Base-by-base conservation (phyloP, 2,888 invertebrate species). In the Neoascia interrupta region DNA sequence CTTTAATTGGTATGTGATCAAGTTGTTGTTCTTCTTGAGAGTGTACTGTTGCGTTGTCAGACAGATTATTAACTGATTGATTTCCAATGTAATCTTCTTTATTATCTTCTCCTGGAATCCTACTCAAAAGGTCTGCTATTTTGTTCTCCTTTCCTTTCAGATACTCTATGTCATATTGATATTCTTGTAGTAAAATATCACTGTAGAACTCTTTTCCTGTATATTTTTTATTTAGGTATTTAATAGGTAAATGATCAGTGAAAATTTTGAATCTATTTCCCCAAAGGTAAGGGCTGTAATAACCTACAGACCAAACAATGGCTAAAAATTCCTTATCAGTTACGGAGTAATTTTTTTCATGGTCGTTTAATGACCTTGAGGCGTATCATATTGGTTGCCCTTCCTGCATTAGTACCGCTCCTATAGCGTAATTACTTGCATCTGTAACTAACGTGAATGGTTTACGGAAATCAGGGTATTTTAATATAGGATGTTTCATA, bases 301-400 rank as follows among this genome's bases (percentile, higher is more conserved):
- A 43, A 3, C 21, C 15, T 1, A 47, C 23, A 0, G 36, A 6
- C 47, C 60, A 60, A n/a, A 23, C 47, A 23, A 47, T 16, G 8
- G 45, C 47, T 16, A 47, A 45, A 15, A 60, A 60, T 19, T 60
- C 58, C 21, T 58, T 58, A 11, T 81, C 69, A 37, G 76, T 81
- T 18, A 70, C 49, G 5, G 60, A 76, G 60, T 82, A 82, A 49
- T 76, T 82, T 63, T 60, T 63, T 19, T 81, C 80, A 26, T 79
- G 76, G 23, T 79, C 72, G 37, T 80, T 81, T 18, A 81, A 34
- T 5, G 79, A 75, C 21, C 79, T 63, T 16, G 73, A 79, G 5
- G 81, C 79, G 43, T 64, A 82, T 5, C 41, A 56, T 5, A 56
- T 19, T 1, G 41, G 41, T 41, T 41, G 41, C 3, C 47, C 47